phyloP scores from a whole-genome alignment of 2,797 vertebrate species.

The Tenualosa thibaudeaui region DNA sequence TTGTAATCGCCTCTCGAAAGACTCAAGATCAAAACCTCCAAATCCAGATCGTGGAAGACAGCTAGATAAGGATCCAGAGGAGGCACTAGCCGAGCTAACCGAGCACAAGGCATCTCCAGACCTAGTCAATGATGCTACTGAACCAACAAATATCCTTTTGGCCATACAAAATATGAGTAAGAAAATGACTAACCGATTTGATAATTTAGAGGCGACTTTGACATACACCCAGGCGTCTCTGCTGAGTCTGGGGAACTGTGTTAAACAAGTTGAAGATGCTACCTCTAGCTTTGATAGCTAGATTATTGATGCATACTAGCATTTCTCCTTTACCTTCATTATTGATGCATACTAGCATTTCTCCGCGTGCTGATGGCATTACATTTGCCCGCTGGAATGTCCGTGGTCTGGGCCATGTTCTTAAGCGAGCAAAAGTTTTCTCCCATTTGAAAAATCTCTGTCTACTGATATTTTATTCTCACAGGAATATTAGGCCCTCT shows the following conservation, averaged over 20 bases:
- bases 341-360: not conserved
- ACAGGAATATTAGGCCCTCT: constrained; percentile 33
- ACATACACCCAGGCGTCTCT: not conserved
- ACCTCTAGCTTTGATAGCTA: not conserved
- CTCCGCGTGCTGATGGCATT: not conserved
- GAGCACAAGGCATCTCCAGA: no score
- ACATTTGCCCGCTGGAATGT: constrained; percentile 26
- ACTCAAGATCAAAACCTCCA: not conserved
- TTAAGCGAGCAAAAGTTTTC: constrained; percentile 32
- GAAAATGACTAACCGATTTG: constrained; percentile 4
- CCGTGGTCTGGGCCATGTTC: no score
- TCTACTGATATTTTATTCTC: constrained; percentile 23
- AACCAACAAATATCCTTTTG: not conserved
- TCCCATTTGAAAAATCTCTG: constrained; percentile 30
- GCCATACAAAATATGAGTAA: constrained; percentile 26
- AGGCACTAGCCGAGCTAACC: no score
- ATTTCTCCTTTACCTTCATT: not conserved
- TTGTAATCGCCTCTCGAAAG: not conserved
- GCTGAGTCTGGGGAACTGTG: not conserved
- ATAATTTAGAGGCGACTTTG: not conserved
- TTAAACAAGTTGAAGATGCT: not conserved
- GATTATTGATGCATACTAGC: no score
- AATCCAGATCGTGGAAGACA: no score
- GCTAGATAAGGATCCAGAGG: no score
- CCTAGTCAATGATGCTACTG: not conserved